Conservation (phyloP, 2,888 invertebrate species). For the Drosophila gaucha region DNA sequence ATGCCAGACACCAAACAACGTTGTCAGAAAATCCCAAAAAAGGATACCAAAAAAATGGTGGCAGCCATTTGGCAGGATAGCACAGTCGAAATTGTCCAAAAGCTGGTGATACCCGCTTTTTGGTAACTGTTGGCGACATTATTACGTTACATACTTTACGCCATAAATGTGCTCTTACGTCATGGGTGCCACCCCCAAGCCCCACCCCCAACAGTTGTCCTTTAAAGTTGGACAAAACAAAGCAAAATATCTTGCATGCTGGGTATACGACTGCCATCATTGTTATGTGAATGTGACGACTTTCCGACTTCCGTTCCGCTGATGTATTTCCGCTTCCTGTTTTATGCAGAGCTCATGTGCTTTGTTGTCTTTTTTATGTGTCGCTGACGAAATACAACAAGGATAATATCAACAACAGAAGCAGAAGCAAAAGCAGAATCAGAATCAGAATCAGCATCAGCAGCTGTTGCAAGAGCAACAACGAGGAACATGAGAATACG, state of each 20-base stretch:
- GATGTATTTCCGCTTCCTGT: conserved; percentile 84
- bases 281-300: conserved; percentile 77
- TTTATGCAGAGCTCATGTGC: conserved; percentile 71
- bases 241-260: conserved; percentile 45
- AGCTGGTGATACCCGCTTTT: conserved; percentile 44
- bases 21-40: conserved; percentile 23
- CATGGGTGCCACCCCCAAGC: conserved; percentile 6
- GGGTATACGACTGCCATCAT: conserved; percentile 63
- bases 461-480: conserved; percentile 20
- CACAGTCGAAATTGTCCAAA: conserved; percentile 10
- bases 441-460: conserved; percentile 4
- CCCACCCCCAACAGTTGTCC: background rate
- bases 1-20: conserved; percentile 41
- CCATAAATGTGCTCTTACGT: conserved; percentile 79
- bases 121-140: conserved; percentile 75
- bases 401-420: conserved; percentile 69
- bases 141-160: conserved; percentile 77
- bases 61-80: conserved; percentile 42
- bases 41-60: conserved; percentile 39
- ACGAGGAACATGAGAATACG: conserved; percentile 15
- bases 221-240: conserved; percentile 62
- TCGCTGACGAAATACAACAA: conserved; percentile 56
- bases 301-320: conserved; percentile 83
- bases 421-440: background rate
- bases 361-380: conserved; percentile 39